phyloP scores from a whole-genome alignment of 2,113 vertebrate genomes.

The Leptobrachium ailaonicum region DNA sequence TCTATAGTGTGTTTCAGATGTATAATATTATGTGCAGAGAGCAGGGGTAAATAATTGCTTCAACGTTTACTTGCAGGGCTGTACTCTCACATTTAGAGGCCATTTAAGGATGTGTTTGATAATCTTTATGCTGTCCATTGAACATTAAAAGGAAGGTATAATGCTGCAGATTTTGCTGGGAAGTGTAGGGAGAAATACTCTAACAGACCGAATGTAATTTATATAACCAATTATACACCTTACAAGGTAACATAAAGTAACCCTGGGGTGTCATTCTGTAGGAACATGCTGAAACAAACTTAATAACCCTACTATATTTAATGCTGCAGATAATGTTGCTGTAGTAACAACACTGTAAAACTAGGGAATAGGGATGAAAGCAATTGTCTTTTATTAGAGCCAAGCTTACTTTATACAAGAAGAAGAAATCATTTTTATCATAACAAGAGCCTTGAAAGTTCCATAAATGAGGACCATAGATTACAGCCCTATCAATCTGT shows the following conservation, averaged over 20 bases:
- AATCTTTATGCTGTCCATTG: conserved; percentile 6
- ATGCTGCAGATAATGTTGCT: background rate
- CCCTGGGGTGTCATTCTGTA: conserved; percentile 3
- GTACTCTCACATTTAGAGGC: background rate
- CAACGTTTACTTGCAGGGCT: conserved; percentile 7
- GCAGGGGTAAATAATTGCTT: conserved; percentile 24
- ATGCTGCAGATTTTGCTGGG: conserved; percentile 4
- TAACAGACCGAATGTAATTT: conserved; percentile 22
- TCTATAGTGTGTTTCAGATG: background rate
- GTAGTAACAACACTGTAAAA: background rate
- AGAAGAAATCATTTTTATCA: too few species aligned
- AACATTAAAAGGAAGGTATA: conserved; percentile 10
- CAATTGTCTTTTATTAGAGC: background rate
- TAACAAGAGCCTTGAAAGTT: too few species aligned
- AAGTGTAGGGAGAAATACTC: conserved; percentile 7
- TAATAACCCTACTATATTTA: conserved; percentile 5
- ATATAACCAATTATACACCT: background rate
- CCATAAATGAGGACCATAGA: too few species aligned
- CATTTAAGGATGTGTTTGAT: background rate
- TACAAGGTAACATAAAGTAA: conserved; percentile 3
- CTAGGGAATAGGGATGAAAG: background rate
- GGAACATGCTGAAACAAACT: background rate
- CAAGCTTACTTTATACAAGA: too few species aligned
- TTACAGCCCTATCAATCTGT: too few species aligned
- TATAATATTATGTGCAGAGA: conserved; percentile 1